phyloP scores from a whole-genome alignment of 2,797 vertebrate genomes.

The Pangasius mekongensis region DNA sequence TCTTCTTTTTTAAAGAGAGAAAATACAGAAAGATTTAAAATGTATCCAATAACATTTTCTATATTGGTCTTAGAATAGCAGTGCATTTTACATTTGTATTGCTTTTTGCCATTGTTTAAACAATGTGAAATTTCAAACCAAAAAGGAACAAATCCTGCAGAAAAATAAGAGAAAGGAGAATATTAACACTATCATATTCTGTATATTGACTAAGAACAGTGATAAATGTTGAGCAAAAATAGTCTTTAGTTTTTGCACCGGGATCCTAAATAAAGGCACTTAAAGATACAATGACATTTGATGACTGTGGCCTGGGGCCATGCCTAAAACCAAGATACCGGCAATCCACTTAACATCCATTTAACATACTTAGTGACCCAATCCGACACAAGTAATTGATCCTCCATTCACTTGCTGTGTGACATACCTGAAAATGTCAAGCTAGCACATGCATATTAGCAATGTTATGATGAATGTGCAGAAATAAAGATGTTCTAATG shows the following conservation, averaged over 20 bases:
- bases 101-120: background rate
- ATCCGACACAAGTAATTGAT: slow-evolving; percentile 20
- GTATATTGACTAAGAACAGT: background rate
- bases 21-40: background rate
- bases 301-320: slow-evolving; percentile 6
- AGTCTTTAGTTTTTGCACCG: background rate
- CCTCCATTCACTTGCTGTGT: background rate
- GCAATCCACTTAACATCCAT: slow-evolving; percentile 22
- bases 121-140: background rate
- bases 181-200: background rate
- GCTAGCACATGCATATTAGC: background rate
- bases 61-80: background rate
- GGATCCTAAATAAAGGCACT: slow-evolving; percentile 4
- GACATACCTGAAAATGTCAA: slow-evolving; percentile 26
- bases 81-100: background rate
- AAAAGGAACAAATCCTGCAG: background rate
- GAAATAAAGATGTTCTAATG: background rate
- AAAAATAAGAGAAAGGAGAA: background rate
- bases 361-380: slow-evolving; percentile 33
- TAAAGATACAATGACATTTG: background rate
- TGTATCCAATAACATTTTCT: background rate
- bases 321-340: slow-evolving; percentile 10
- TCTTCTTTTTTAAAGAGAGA: background rate
- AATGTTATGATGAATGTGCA: slow-evolving; percentile 12
- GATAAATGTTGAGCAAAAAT: background rate